These are phyloP conservation scores for Ceraclea dissimilis DNA, from an alignment of 2,888 invertebrate genomes.

Conservation along the genomic window DNA sequence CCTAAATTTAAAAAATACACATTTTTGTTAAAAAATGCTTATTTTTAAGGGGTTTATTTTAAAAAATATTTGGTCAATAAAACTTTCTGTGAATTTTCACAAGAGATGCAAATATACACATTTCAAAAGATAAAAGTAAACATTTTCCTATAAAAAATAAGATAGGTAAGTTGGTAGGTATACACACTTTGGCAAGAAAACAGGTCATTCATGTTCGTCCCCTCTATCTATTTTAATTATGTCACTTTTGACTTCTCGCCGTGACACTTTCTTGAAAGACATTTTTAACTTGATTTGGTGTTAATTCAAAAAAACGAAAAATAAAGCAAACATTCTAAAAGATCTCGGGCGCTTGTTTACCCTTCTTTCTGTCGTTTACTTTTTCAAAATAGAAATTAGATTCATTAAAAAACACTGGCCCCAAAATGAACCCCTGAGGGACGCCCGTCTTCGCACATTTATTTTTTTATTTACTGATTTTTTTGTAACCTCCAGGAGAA, in stretches of 20 bases:
- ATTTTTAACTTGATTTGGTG: slow-evolving; percentile 19
- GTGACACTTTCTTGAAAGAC: slow-evolving; percentile 20
- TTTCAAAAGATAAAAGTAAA: too few relatives aligned
- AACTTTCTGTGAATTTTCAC: too few relatives aligned
- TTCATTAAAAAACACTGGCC: slow-evolving; percentile 19
- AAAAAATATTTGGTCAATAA: too few relatives aligned
- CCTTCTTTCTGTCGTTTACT: slow-evolving; percentile 19
- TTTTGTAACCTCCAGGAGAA: slow-evolving; percentile 13
- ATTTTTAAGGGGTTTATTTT: too few relatives aligned
- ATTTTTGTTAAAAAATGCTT: too few relatives aligned
- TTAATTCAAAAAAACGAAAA: slow-evolving; percentile 3
- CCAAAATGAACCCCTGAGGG: background rate
- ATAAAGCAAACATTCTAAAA: background rate
- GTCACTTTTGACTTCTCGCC: slow-evolving; percentile 23
- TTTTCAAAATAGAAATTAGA: slow-evolving; percentile 20
- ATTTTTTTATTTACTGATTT: background rate
- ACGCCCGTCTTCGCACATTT: background rate
- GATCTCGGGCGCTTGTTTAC: slow-evolving; percentile 13
- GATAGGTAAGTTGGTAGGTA: too few relatives aligned
- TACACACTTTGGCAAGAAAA: too few relatives aligned
- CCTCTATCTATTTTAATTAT: slow-evolving; percentile 17
- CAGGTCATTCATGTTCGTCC: too few relatives aligned
- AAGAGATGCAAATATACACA: too few relatives aligned
- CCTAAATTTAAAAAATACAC: too few relatives aligned
- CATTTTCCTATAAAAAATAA: too few relatives aligned